Evolutionary conservation across 1,140 invertebrate genomes (phyloP).

Genomic region (Monomorium pharaonis): DNA sequence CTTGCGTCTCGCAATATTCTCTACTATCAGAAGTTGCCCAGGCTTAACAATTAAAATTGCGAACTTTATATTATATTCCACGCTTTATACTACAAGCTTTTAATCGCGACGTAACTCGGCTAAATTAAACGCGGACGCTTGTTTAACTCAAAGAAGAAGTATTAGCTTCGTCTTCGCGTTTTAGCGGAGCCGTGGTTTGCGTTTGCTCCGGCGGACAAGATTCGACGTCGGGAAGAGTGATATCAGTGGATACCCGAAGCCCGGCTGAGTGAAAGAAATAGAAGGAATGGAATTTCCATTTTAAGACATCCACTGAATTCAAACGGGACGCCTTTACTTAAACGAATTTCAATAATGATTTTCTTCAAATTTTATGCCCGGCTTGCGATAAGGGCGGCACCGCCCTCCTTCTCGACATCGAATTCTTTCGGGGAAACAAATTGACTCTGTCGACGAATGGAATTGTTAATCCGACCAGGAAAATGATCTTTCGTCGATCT

Average conservation of each 20-base stretch:
- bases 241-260: not conserved
- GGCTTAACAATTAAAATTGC: slow-evolving; percentile 5
- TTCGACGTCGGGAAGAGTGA: not conserved
- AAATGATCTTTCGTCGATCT: not conserved
- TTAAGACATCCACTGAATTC: slow-evolving; percentile 39
- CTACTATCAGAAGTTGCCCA: not conserved
- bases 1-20: not conserved
- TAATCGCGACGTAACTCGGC: slow-evolving; percentile 7
- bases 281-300: slow-evolving; percentile 44
- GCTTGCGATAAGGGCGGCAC: not conserved
- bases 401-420: not conserved
- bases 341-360: slow-evolving; percentile 58
- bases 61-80: not conserved
- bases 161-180: slow-evolving; percentile 3
- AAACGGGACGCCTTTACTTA: slow-evolving; percentile 26
- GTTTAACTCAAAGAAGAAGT: slow-evolving; percentile 24
- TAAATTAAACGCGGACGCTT: slow-evolving; percentile 32
- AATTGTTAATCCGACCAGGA: slow-evolving; percentile 41
- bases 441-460: slow-evolving; percentile 22
- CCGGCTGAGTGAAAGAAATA: slow-evolving; percentile 26
- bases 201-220: not conserved
- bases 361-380: slow-evolving; percentile 47
- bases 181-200: not conserved
- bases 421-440: slow-evolving; percentile 17
- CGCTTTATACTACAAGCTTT: slow-evolving; percentile 9